These are phyloP conservation scores for Carterocephalus palaemon DNA, from an alignment of 2,888 invertebrate genomes.

Conservation along the genomic window DNA sequence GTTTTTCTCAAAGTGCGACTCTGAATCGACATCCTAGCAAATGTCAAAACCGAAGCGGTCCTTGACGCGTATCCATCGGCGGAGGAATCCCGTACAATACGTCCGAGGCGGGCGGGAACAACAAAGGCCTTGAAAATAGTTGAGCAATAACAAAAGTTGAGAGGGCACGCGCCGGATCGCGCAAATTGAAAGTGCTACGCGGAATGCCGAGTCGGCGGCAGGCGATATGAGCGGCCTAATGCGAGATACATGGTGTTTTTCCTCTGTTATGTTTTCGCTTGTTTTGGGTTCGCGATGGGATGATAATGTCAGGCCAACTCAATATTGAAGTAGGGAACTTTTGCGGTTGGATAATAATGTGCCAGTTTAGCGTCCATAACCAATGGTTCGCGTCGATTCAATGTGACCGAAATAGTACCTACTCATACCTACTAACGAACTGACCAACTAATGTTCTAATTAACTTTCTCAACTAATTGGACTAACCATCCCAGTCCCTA, in stretches of 20 bases:
- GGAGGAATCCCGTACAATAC: slow-evolving; percentile 18
- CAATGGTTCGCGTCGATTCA: no score
- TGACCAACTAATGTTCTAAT: no score
- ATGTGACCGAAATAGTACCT: no score
- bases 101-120: slow-evolving; percentile 17
- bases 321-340: no score
- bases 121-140: slow-evolving; percentile 23
- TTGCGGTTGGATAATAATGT: no score
- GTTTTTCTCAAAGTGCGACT: neutral
- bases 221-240: slow-evolving; percentile 5
- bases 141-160: slow-evolving; percentile 22
- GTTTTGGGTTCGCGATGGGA: neutral
- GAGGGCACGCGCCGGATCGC: slow-evolving; percentile 18
- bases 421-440: no score
- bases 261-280: neutral
- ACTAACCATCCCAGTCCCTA: no score
- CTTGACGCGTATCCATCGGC: slow-evolving; percentile 16
- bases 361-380: no score
- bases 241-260: slow-evolving; percentile 1
- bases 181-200: slow-evolving; percentile 21
- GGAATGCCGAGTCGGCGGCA: slow-evolving; percentile 19
- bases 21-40: no score
- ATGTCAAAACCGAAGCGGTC: slow-evolving; percentile 4
- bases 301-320: no score
- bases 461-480: no score